phyloP scores from a whole-genome alignment of 2,888 invertebrate species.

The Ecdyonurus torrentis region DNA sequence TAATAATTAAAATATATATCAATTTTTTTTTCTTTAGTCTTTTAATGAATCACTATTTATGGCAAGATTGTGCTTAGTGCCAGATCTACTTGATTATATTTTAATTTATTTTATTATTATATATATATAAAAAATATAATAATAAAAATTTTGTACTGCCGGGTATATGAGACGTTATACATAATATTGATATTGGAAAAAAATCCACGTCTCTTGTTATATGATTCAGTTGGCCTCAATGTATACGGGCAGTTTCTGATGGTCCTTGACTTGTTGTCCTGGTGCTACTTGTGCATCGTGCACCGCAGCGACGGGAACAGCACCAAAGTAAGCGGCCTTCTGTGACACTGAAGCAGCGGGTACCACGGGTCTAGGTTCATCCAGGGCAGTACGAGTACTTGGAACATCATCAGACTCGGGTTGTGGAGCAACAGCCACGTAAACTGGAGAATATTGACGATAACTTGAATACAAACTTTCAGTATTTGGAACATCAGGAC shows the following conservation, averaged over 20 bases:
- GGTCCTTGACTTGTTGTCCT: conserved; percentile 14
- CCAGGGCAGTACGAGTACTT: conserved; percentile 17
- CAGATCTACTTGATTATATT: neutral
- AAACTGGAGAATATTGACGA: neutral
- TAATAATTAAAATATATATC: neutral
- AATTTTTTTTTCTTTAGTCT: neutral
- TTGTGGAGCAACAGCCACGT: neutral
- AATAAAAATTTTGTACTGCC: neutral
- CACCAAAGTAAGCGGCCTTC: conserved; percentile 15
- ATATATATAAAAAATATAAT: neutral
- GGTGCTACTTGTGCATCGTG: conserved; percentile 24
- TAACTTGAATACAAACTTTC: neutral
- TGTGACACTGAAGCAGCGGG: conserved; percentile 12
- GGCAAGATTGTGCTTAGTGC: neutral
- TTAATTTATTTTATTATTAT: too few relatives aligned
- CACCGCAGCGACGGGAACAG: conserved; percentile 22
- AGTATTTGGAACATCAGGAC: too few relatives aligned
- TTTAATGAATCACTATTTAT: neutral
- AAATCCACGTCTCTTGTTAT: neutral
- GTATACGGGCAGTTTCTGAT: conserved; percentile 14
- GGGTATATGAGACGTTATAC: neutral
- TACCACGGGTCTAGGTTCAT: neutral
- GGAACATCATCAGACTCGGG: neutral
- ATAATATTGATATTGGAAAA: neutral
- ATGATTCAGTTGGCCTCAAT: conserved; percentile 7